A percentile compares a stretch with the other conserved stretches of the same genome.
These are phyloP conservation scores for Brachyalestes nurse DNA, from an alignment of 2,797 vertebrate genomes.

Conservation along the genomic window DNA sequence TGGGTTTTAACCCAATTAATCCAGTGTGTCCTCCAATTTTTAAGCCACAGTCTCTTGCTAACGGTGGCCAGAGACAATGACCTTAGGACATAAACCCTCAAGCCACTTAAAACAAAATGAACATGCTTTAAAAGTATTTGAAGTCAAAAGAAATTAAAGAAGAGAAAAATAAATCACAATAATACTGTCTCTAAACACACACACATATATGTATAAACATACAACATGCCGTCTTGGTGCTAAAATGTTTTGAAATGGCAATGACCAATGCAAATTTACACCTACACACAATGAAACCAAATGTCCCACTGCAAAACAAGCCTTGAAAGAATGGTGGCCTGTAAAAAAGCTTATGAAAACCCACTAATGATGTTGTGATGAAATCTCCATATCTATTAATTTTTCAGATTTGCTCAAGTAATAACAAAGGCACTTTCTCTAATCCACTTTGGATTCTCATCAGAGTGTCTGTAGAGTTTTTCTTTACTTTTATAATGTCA, in stretches of 20 bases:
- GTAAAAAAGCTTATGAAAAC: not conserved
- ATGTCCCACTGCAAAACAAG: not conserved
- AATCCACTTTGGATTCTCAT: not conserved
- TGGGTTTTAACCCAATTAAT: conserved; percentile 44
- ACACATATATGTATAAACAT: not conserved
- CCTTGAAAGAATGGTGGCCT: not conserved
- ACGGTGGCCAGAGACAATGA: not conserved
- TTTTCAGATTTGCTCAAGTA: not conserved
- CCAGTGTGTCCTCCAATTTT: conserved; percentile 19
- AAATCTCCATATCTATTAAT: not conserved
- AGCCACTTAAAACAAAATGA: not conserved
- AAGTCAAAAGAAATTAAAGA: not conserved
- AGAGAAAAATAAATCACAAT: not conserved
- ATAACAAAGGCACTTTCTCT: not conserved
- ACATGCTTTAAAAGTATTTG: not conserved
- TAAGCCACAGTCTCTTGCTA: conserved; percentile 9
- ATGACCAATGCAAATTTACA: not conserved
- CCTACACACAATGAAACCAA: not conserved
- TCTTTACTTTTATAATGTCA: not conserved
- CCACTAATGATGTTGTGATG: not conserved
- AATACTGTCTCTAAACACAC: not conserved
- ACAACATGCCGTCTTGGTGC: no score
- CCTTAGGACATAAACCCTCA: not conserved
- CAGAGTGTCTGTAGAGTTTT: not conserved
- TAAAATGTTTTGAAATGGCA: no score